These are phyloP conservation scores for Pristionchus mayeri DNA, from an alignment of 2,888 invertebrate species.

Conservation along the genomic window DNA sequence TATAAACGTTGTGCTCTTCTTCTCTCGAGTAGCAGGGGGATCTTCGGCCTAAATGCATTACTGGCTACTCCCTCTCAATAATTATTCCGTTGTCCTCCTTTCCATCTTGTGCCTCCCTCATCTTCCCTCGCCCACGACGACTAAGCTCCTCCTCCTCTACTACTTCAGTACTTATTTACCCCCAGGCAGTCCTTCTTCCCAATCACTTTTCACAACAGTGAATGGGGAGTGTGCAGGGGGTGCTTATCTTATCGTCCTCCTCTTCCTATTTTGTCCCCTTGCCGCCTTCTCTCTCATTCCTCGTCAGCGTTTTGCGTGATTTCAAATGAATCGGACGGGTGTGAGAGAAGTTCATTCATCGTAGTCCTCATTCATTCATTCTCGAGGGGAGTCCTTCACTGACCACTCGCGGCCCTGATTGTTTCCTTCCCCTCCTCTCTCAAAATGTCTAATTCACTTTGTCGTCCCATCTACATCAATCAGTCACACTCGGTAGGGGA, in stretches of 20 bases:
- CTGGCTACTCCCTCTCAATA: slow-evolving; percentile 31
- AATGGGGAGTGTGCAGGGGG: too few relatives aligned
- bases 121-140: neutral
- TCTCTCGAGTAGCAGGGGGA: neutral
- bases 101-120: slow-evolving; percentile 19
- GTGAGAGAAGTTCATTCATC: slow-evolving; percentile 24
- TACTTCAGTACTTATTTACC: slow-evolving; percentile 32
- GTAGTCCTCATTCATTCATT: slow-evolving; percentile 30
- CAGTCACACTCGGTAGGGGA: neutral
- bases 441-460: slow-evolving; percentile 42
- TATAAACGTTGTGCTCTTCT: slow-evolving; percentile 29
- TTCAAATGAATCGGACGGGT: neutral
- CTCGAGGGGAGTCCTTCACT: slow-evolving; percentile 11
- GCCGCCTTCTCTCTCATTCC: slow-evolving; percentile 6
- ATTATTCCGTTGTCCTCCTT: slow-evolving; percentile 44
- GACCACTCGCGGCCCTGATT: slow-evolving; percentile 19
- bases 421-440: slow-evolving; percentile 20
- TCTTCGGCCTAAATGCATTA: slow-evolving; percentile 34
- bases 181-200: neutral
- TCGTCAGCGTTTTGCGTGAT: slow-evolving; percentile 38
- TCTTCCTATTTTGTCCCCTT: neutral
- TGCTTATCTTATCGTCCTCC: slow-evolving; percentile 44
- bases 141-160: slow-evolving; percentile 24
- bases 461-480: slow-evolving; percentile 46
- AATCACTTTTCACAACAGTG: slow-evolving; percentile 41